Conservation (phyloP, 37 sponge, comb jelly and placozoan species). For the Dysidea cf. avara region DNA sequence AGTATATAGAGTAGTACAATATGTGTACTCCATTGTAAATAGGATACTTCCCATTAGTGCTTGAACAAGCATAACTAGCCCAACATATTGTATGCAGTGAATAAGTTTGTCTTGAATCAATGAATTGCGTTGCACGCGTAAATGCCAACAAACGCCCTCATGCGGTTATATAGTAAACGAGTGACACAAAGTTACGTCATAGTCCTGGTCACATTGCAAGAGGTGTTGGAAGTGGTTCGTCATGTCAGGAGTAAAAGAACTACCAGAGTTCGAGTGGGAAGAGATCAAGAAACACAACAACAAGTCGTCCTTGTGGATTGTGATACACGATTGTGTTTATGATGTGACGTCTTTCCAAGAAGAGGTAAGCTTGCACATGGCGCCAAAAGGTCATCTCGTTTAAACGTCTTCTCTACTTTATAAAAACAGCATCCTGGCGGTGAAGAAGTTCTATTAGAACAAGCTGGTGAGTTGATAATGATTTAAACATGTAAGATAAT, state of each 20-base stretch:
- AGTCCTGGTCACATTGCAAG: too few relatives aligned
- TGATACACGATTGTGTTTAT: conserved; percentile 86
- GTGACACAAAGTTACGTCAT: too few relatives aligned
- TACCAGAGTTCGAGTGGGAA: conserved; percentile 64
- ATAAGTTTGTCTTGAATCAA: too few relatives aligned
- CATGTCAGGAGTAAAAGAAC: neutral
- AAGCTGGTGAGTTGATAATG: conserved; percentile 61
- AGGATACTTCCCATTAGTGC: too few relatives aligned
- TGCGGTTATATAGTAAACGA: too few relatives aligned
- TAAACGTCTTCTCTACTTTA: neutral
- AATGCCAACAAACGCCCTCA: too few relatives aligned
- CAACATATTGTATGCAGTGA: too few relatives aligned
- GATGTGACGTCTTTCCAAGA: conserved; percentile 92
- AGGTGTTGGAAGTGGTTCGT: too few relatives aligned
- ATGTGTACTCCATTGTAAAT: too few relatives aligned
- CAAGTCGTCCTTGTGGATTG: conserved; percentile 75
- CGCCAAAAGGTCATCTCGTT: neutral
- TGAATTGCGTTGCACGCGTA: too few relatives aligned
- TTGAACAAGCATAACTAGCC: too few relatives aligned
- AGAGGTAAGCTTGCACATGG: conserved; percentile 54
- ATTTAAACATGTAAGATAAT: neutral
- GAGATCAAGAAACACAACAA: conserved; percentile 71
- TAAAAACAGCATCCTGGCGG: conserved; percentile 90
- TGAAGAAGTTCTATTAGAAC: conserved; percentile 88
- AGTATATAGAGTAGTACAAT: too few relatives aligned